Conservation (phyloP, 1,140 invertebrate species). For the Orchestia grillus region DNA sequence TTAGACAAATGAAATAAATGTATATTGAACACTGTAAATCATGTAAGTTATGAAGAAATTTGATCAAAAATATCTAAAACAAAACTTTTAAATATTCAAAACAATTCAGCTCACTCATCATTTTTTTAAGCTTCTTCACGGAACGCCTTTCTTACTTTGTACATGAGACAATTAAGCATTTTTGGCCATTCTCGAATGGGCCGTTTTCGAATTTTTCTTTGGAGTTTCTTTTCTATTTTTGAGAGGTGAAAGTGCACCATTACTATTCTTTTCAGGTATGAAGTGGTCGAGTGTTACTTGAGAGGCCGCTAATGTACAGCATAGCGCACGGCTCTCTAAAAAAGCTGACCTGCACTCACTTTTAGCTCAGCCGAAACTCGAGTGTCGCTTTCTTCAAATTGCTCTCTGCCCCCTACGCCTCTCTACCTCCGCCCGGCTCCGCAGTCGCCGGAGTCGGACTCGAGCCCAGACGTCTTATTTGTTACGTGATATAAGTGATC, state of each 20-base stretch:
- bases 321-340: constrained; percentile 15
- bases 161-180: neutral
- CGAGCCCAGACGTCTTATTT: neutral
- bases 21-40: too few relatives aligned
- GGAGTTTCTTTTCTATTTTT: neutral
- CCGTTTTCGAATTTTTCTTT: constrained; percentile 19
- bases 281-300: constrained; percentile 56
- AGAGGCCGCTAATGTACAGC: constrained; percentile 51
- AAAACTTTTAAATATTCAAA: neutral
- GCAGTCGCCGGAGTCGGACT: neutral
- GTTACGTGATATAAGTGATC: too few relatives aligned
- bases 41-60: too few relatives aligned
- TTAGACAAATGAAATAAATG: too few relatives aligned
- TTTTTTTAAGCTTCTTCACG: neutral
- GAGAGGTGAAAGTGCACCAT: constrained; percentile 28
- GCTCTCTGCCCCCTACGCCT: neutral
- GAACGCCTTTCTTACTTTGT: neutral
- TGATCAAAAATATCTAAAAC: too few relatives aligned
- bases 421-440: neutral
- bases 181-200: neutral
- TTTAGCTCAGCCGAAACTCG: constrained; percentile 23
- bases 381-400: constrained; percentile 44
- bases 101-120: neutral
- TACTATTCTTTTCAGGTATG: constrained; percentile 56
- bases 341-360: constrained; percentile 45